Conservation (phyloP, 2,888 invertebrate genomes). For the Calameuta pallipes region DNA sequence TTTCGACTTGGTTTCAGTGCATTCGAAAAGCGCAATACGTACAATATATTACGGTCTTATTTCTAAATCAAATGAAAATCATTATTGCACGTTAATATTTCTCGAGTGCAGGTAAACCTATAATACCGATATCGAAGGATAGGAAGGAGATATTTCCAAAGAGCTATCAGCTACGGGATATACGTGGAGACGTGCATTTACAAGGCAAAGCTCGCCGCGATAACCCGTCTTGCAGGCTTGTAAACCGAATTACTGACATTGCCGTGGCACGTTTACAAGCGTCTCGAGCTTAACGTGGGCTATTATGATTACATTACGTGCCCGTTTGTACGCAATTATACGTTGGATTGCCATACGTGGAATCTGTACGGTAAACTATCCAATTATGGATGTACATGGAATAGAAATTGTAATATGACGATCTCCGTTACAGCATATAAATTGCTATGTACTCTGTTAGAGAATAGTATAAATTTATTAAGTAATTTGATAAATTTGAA, state of each 20-base stretch:
- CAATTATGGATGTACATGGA: not conserved
- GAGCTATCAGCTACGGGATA: not conserved
- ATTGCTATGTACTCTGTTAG: not conserved
- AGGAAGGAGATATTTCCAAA: not conserved
- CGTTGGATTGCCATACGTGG: slow-evolving; percentile 40
- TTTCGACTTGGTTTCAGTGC: not conserved
- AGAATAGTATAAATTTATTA: not conserved
- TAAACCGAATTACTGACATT: slow-evolving; percentile 47
- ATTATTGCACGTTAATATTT: not conserved
- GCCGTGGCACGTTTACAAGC: slow-evolving; percentile 42
- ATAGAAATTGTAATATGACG: not conserved
- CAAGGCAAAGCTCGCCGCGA: not conserved
- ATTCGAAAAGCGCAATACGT: not conserved
- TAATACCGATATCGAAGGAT: not conserved
- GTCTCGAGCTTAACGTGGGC: slow-evolving; percentile 39
- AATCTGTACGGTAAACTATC: not conserved
- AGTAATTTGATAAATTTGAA: not conserved
- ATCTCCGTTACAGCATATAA: not conserved
- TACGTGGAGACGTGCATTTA: not conserved
- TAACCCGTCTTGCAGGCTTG: slow-evolving; percentile 2
- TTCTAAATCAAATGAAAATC: not conserved
- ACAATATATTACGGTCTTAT: not conserved
- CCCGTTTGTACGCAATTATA: slow-evolving; percentile 38
- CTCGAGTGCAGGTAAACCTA: not conserved
- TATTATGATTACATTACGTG: slow-evolving; percentile 35